A percentile compares a stretch with the other conserved stretches of the same genome.
These are phyloP conservation scores for Macropodus opercularis DNA, from an alignment of 2,797 vertebrate genomes.

Conservation along the genomic window DNA sequence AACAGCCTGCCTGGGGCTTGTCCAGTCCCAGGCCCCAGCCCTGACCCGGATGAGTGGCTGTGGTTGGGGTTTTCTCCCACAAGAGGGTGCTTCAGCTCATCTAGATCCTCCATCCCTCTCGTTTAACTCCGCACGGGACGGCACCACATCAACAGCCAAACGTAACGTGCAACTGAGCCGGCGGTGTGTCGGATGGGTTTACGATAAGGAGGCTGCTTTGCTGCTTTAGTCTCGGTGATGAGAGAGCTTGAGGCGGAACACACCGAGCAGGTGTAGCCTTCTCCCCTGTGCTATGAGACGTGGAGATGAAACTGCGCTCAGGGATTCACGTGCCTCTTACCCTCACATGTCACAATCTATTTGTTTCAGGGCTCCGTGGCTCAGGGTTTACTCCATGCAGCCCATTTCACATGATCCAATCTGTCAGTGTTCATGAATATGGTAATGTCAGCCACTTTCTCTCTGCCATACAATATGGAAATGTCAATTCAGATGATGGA, in stretches of 20 bases:
- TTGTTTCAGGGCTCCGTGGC: constrained; percentile 49
- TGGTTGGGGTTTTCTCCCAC: constrained; percentile 74
- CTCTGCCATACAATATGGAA: constrained; percentile 52
- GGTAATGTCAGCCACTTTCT: constrained; percentile 48
- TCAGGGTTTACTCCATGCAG: constrained; percentile 50
- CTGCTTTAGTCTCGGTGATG: constrained; percentile 54
- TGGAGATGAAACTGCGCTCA: constrained; percentile 15
- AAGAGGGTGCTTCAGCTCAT: constrained; percentile 87
- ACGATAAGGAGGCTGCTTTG: constrained; percentile 57
- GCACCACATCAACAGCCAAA: constrained; percentile 58
- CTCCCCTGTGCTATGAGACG: constrained; percentile 13
- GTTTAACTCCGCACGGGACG: constrained; percentile 36
- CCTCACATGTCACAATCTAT: constrained; percentile 59
- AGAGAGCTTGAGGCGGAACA: constrained; percentile 44
- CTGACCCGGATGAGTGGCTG: constrained; percentile 22
- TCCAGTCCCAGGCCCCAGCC: constrained; percentile 29
- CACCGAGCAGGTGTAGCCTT: constrained; percentile 18
- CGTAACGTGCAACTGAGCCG: constrained; percentile 53
- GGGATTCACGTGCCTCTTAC: constrained; percentile 43
- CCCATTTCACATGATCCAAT: constrained; percentile 60
- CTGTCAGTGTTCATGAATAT: constrained; percentile 61
- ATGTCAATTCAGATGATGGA: constrained; percentile 50
- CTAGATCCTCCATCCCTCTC: constrained; percentile 81
- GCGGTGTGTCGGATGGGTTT: constrained; percentile 38
- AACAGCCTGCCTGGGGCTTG: constrained; percentile 58